Evolutionary conservation across 2,888 invertebrate species (phyloP).

Genomic region (Caenorhabditis virilis): DNA sequence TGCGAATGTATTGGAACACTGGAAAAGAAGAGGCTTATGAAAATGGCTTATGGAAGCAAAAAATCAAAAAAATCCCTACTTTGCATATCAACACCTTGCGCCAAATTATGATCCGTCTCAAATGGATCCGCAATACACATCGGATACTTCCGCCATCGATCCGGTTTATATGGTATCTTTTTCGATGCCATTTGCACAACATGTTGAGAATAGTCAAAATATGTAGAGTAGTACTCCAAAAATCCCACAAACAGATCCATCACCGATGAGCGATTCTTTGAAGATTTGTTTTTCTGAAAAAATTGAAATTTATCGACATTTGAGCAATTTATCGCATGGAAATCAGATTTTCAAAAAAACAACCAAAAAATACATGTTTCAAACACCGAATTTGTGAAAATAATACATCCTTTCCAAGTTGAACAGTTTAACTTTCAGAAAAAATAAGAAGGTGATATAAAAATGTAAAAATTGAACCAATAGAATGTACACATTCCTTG

Average conservation of each 20-base stretch:
- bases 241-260: slow-evolving; percentile 53
- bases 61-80: slow-evolving; percentile 30
- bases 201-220: slow-evolving; percentile 35
- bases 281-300: slow-evolving; percentile 17
- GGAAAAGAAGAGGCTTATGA: too few species aligned
- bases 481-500: too few species aligned
- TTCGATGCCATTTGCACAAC: slow-evolving; percentile 41
- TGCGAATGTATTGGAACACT: slow-evolving; percentile 48
- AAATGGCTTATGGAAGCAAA: too few species aligned
- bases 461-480: too few species aligned
- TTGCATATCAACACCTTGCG: slow-evolving; percentile 71
- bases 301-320: too few species aligned
- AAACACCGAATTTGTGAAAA: too few species aligned
- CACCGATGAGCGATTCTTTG: slow-evolving; percentile 23
- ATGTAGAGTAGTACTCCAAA: slow-evolving; percentile 73
- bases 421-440: too few species aligned
- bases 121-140: slow-evolving; percentile 76
- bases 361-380: too few species aligned
- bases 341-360: too few species aligned
- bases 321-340: too few species aligned
- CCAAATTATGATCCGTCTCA: slow-evolving; percentile 74
- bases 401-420: too few species aligned
- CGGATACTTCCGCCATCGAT: slow-evolving; percentile 72
- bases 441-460: too few species aligned
- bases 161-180: slow-evolving; percentile 68